phyloP scores from a whole-genome alignment of 64 coral and sea anemone genomes.

The Pachyseris speciosa region DNA sequence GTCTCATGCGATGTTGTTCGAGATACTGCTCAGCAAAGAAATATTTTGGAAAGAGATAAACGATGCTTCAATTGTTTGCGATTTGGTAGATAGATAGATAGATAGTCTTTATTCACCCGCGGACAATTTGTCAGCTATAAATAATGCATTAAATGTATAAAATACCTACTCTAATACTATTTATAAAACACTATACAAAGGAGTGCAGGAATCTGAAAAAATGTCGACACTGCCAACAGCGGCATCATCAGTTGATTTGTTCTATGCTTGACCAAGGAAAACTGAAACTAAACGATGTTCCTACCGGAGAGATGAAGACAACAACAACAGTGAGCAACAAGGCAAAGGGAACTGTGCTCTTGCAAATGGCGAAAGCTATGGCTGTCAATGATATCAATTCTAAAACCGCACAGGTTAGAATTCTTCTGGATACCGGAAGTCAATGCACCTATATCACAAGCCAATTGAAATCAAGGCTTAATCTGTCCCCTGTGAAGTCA shows the following conservation, averaged over 20 bases:
- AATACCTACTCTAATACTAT: no score
- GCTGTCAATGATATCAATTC: neutral
- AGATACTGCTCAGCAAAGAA: neutral
- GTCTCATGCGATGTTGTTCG: neutral
- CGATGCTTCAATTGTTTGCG: conserved; percentile 16
- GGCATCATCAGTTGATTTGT: conserved; percentile 25
- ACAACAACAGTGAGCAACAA: neutral
- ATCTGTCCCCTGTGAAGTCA: neutral
- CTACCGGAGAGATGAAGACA: neutral
- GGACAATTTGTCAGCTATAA: no score
- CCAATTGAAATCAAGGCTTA: conserved; percentile 27
- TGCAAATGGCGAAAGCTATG: conserved; percentile 11
- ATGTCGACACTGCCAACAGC: conserved; percentile 6
- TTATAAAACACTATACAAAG: neutral
- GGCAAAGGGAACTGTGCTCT: neutral
- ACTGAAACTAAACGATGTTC: neutral
- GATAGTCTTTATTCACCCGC: no score
- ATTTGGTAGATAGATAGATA: no score
- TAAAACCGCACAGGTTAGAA: neutral
- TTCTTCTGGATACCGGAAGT: conserved; percentile 39
- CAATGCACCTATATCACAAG: conserved; percentile 41
- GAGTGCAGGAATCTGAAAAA: neutral
- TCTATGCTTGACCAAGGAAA: neutral
- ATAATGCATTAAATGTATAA: neutral
- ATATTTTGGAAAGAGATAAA: neutral